Evolutionary conservation across 2,113 vertebrate genomes (phyloP).

Genomic region (Machaerirhynchus nigripectus): DNA sequence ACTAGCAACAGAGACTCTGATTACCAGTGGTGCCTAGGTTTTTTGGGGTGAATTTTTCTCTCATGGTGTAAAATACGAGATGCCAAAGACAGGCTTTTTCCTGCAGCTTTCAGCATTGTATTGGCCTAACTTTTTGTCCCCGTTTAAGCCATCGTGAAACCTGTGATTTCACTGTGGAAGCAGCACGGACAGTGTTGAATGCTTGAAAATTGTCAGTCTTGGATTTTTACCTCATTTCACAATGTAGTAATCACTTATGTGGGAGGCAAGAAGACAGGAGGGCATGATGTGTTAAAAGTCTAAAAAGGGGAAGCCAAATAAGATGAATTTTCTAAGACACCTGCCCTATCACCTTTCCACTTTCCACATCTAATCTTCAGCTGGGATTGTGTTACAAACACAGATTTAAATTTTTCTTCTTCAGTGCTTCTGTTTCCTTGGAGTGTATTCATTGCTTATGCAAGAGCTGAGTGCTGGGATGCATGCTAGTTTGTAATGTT

Average conservation of each 20-base stretch:
- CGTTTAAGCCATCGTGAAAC: fast-evolving
- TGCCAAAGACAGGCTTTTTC: not conserved
- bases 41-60: constrained; percentile 19
- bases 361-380: not conserved
- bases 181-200: not conserved
- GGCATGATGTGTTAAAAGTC: not conserved
- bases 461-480: not conserved
- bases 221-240: constrained; percentile 55
- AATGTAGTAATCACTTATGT: constrained; percentile 10
- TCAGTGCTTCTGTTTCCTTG: not conserved
- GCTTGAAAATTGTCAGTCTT: not conserved
- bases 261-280: constrained; percentile 23
- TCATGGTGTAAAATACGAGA: constrained; percentile 32
- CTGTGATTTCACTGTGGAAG: not conserved
- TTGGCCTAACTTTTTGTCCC: not conserved
- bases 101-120: not conserved
- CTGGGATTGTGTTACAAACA: not conserved
- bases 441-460: not conserved
- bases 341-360: not conserved
- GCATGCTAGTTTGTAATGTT: not conserved
- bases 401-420: not conserved
- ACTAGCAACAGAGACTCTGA: constrained; percentile 15
- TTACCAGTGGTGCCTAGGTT: constrained; percentile 19
- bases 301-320: not conserved
- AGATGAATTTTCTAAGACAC: not conserved